phyloP scores from a whole-genome alignment of 2,888 invertebrate species.

The Protonemura montana region DNA sequence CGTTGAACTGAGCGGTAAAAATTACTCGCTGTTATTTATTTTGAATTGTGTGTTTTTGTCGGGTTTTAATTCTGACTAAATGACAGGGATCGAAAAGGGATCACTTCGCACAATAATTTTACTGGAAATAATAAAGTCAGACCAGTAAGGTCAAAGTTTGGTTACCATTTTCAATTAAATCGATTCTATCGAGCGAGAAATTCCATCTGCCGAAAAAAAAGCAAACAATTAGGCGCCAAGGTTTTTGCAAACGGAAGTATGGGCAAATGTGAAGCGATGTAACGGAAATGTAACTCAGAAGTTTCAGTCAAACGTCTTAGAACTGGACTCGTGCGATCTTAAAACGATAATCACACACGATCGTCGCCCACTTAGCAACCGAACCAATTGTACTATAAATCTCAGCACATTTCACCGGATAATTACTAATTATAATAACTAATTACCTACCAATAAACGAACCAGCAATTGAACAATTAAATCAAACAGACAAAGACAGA shows the following conservation, averaged over 20 bases:
- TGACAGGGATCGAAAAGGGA: neutral
- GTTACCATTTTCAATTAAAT: neutral
- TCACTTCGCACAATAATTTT: neutral
- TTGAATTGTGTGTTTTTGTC: neutral
- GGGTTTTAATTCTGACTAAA: neutral
- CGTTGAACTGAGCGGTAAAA: neutral
- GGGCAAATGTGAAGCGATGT: neutral
- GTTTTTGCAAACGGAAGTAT: too few species aligned
- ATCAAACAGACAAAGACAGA: neutral
- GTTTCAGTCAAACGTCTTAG: neutral
- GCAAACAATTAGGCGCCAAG: neutral
- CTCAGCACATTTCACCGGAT: constrained; percentile 1
- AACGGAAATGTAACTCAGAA: neutral
- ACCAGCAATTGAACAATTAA: neutral
- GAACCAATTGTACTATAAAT: neutral
- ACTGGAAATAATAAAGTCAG: neutral
- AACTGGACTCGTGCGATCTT: neutral
- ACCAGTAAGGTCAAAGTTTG: neutral
- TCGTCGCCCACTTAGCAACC: neutral
- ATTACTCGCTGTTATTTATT: neutral
- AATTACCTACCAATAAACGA: neutral
- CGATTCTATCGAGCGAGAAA: neutral
- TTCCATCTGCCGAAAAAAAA: neutral
- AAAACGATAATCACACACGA: neutral
- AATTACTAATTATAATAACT: neutral